A percentile compares a stretch with the other conserved stretches of the same genome.
Conservation (phyloP, 2,113 vertebrate genomes). For the Pardalotus punctatus region DNA sequence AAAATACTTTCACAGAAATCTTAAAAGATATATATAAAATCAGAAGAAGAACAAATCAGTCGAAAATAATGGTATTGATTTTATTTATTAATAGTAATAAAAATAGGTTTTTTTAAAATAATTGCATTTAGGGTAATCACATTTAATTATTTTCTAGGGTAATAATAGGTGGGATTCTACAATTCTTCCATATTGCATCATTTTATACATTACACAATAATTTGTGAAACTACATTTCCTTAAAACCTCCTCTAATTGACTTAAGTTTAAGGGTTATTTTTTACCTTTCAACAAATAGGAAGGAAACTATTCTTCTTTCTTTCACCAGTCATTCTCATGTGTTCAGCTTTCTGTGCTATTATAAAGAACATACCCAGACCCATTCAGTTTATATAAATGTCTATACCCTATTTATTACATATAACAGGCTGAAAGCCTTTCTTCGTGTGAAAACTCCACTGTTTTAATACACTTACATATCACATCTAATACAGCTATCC, state of each 20-base stretch:
- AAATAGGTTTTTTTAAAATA: background rate
- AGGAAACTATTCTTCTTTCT: background rate
- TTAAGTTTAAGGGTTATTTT: background rate
- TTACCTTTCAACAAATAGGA: background rate
- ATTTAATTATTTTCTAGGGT: background rate
- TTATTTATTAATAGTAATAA: background rate
- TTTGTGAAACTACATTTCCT: background rate
- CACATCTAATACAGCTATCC: background rate
- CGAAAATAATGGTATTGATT: background rate
- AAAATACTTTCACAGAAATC: constrained; percentile 47
- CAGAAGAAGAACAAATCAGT: background rate
- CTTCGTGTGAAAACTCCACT: background rate
- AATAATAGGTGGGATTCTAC: background rate
- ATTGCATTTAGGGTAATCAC: background rate
- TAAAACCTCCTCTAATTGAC: background rate
- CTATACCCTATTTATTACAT: background rate
- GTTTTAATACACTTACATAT: background rate
- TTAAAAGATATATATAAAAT: constrained; percentile 51
- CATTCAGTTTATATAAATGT: background rate
- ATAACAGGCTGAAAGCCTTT: background rate
- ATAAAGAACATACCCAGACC: background rate
- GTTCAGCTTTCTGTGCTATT: background rate
- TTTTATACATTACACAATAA: background rate
- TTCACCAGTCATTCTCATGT: background rate
- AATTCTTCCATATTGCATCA: background rate